These are phyloP conservation scores for Chironomus riparius DNA, from an alignment of 2,888 invertebrate species.

Conservation along the genomic window DNA sequence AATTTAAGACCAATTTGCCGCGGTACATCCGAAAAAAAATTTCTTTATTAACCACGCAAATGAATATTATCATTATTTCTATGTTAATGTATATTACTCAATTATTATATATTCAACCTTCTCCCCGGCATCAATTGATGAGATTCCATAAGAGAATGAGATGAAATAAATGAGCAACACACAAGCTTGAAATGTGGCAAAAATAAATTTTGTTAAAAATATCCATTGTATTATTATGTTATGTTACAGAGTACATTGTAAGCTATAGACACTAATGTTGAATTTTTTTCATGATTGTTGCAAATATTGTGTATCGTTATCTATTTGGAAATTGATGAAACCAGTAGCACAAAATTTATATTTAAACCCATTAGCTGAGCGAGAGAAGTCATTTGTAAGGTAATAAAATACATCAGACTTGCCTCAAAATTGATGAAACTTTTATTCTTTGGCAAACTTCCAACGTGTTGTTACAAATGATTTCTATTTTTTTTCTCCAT, in stretches of 20 bases:
- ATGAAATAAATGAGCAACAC: too few species aligned
- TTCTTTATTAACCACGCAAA: slow-evolving; percentile 8
- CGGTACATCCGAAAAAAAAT: slow-evolving; percentile 3
- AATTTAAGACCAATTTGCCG: slow-evolving; percentile 7
- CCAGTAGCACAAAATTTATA: background rate
- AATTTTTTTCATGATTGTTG: background rate
- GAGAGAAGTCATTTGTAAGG: background rate
- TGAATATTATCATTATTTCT: slow-evolving; percentile 10
- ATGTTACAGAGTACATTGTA: too few species aligned
- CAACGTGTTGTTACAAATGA: background rate
- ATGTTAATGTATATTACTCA: slow-evolving; percentile 8
- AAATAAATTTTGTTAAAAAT: too few species aligned
- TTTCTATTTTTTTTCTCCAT: background rate
- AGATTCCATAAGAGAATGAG: too few species aligned
- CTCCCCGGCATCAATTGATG: too few species aligned
- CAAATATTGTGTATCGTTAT: background rate
- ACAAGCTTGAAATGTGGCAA: too few species aligned
- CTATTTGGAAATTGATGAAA: background rate
- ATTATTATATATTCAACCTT: background rate
- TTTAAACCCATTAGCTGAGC: background rate
- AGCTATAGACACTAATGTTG: background rate
- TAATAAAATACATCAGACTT: too few species aligned
- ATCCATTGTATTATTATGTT: background rate
- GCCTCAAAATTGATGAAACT: slow-evolving; percentile 7
- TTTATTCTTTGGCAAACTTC: background rate